Base-by-base conservation (phyloP, 2,888 invertebrate species). In the Caenorhabditis uteleia region DNA sequence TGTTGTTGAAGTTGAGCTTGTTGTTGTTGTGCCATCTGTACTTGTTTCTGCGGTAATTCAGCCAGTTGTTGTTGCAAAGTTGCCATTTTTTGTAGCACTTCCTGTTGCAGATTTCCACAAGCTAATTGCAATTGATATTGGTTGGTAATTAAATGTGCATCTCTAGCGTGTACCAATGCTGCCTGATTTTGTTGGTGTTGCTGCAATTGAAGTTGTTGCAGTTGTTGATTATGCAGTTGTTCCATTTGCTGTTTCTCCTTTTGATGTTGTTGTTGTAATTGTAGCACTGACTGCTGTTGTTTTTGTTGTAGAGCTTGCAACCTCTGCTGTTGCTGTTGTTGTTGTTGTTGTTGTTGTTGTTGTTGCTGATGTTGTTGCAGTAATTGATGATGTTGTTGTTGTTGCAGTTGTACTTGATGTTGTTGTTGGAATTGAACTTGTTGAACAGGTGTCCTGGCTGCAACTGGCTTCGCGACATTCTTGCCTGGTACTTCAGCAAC, bases 381-480 rank as follows among this genome's bases (percentile, higher is more conserved):
- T 16, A 12, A 16, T 29, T 43, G 43, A 20, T 44, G 44, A 7
- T 21, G 5, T 14, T 44, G 44, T 44, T 29, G 44, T 25, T 44
- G 44, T 14, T 21, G 5, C 26, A 39, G 48, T 39, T 39, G 48
- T 21, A 25, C 39, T 27, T 36, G 38, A 10, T 36, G 48, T 20
- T 10, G 7, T 38, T 39, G 39, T 38, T 36, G 38, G n/a, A 21
- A 3, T 23, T 48, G 48, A n/a, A 18, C 16, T 38, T 38, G 48
- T 36, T 38, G 38, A 7, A 6, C 2, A 3, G 10, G 26, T 12
- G 7, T 44, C n/a, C 16, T n/a, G 7, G 20, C 18, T 26, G 44
- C 44, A 16, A 16, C 26, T 23, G 26, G 14, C 31, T 10, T 29
- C 14, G 31, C 31, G 31, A 8, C 31, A 29, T 10, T 29, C 14